Percentiles rank a stretch among this genome's conserved stretches.
Evolutionary conservation across 1,140 invertebrate genomes (phyloP).

Genomic region (Drosophila cardini): DNA sequence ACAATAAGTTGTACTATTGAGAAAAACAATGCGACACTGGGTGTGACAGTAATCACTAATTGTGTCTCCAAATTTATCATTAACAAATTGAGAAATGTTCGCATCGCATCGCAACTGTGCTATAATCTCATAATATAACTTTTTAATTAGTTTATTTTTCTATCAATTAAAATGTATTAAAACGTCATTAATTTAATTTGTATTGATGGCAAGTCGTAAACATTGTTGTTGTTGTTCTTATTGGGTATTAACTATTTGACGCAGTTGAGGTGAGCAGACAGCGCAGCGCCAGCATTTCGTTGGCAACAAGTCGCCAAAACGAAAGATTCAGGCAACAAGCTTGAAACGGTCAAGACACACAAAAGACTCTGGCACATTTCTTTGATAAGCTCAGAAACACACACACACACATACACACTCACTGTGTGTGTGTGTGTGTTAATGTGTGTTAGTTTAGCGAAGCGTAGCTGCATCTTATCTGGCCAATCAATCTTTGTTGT

Average conservation of each 20-base stretch:
- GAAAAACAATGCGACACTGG: constrained; percentile 52
- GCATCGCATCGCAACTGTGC: neutral
- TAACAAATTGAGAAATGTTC: constrained; percentile 31
- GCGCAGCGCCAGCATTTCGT: constrained; percentile 66
- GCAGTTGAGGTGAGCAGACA: constrained; percentile 59
- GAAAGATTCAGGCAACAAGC: constrained; percentile 77
- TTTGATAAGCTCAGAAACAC: constrained; percentile 59
- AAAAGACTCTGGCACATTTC: constrained; percentile 67
- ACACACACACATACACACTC: neutral
- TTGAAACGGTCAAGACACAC: constrained; percentile 51
- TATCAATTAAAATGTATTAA: neutral
- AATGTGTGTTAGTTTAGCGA: constrained; percentile 46
- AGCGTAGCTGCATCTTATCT: constrained; percentile 78
- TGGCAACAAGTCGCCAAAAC: constrained; percentile 64
- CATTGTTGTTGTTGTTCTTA: constrained; percentile 34
- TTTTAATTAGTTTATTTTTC: neutral
- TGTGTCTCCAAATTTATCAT: constrained; percentile 65
- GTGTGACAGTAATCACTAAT: constrained; percentile 74
- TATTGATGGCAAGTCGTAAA: constrained; percentile 12
- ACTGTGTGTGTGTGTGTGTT: constrained; percentile 16
- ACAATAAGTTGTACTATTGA: constrained; percentile 69
- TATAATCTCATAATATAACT: constrained; percentile 4
- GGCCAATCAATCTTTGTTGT: constrained; percentile 82
- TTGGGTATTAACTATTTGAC: constrained; percentile 12
- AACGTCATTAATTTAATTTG: constrained; percentile 8